Evolutionary conservation across 2,888 invertebrate genomes (phyloP).

Genomic region (Acanthococcus lagerstroemiae): DNA sequence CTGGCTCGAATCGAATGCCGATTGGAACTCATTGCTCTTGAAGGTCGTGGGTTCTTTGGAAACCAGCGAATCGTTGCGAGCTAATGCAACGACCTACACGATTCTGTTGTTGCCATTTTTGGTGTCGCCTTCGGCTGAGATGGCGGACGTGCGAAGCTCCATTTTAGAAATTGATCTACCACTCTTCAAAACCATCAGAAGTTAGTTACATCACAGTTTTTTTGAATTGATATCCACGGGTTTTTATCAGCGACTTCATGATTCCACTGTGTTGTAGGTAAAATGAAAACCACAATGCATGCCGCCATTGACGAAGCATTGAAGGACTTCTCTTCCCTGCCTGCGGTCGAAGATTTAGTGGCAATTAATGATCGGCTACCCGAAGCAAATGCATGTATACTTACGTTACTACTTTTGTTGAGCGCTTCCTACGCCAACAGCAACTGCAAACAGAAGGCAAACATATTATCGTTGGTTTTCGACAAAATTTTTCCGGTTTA

Average conservation of each 20-base stretch:
- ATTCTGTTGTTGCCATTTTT: constrained; percentile 16
- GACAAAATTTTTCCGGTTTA: constrained; percentile 4
- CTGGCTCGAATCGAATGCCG: neutral
- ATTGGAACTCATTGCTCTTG: constrained; percentile 9
- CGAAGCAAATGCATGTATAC: constrained; percentile 3
- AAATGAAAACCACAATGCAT: neutral
- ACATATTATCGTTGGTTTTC: constrained; percentile 3
- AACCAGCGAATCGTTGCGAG: neutral
- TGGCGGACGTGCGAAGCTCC: neutral
- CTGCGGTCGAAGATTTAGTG: constrained; percentile 11
- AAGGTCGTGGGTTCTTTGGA: neutral
- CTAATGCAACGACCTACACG: neutral
- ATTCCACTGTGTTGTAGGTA: neutral
- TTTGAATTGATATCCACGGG: neutral
- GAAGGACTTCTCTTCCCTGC: neutral
- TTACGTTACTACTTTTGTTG: constrained; percentile 9
- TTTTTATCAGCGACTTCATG: neutral
- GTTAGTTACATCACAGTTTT: neutral
- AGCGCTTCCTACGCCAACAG: neutral
- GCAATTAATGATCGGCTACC: neutral
- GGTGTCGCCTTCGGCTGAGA: neutral
- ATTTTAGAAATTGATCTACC: constrained; percentile 19
- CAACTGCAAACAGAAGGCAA: neutral
- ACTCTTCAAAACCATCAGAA: constrained; percentile 10
- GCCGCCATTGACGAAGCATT: neutral